Percentiles rank a stretch among this genome's conserved stretches.
These are phyloP conservation scores for Hirundichthys speculiger DNA, from an alignment of 2,113 vertebrate species.

Conservation along the genomic window DNA sequence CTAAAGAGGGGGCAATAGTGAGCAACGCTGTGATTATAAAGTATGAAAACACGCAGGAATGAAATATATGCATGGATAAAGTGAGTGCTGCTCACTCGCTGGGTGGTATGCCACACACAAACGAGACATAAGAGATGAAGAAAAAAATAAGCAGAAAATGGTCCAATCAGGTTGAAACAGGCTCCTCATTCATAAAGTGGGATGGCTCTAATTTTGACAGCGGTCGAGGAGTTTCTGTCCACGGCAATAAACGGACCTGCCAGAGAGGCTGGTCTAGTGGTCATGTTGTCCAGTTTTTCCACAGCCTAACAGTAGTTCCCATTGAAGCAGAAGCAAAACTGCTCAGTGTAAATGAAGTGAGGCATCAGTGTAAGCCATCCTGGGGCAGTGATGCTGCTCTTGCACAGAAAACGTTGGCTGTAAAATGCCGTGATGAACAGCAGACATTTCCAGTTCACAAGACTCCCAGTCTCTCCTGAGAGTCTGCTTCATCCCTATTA, in stretches of 20 bases:
- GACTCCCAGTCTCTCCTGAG: slow-evolving; percentile 84
- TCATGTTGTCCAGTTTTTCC: slow-evolving; percentile 57
- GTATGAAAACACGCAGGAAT: background rate
- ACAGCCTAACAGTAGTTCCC: slow-evolving; percentile 63
- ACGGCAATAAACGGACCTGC: slow-evolving; percentile 41
- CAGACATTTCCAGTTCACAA: slow-evolving; percentile 86
- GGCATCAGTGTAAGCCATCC: slow-evolving; percentile 78
- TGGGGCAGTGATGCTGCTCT: slow-evolving; percentile 73
- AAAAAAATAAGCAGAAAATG: slow-evolving; percentile 20
- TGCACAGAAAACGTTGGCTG: slow-evolving; percentile 75
- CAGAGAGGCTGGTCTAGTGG: slow-evolving; percentile 37
- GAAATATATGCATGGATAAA: slow-evolving; percentile 26
- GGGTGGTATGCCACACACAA: slow-evolving; percentile 18
- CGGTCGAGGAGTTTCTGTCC: slow-evolving; percentile 19
- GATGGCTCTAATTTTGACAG: slow-evolving; percentile 38
- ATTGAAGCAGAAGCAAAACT: slow-evolving; percentile 69
- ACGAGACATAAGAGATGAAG: slow-evolving; percentile 24
- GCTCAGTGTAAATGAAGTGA: slow-evolving; percentile 75
- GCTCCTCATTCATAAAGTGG: slow-evolving; percentile 47
- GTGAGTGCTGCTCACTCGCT: slow-evolving; percentile 5
- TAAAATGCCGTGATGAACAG: slow-evolving; percentile 81
- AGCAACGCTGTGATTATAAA: slow-evolving; percentile 26
- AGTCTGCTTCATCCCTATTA: slow-evolving; percentile 87
- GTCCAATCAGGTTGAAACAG: slow-evolving; percentile 23
- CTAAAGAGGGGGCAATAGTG: slow-evolving; percentile 62